phyloP scores from a whole-genome alignment of 2,113 vertebrate species.

The Halcyon senegalensis region DNA sequence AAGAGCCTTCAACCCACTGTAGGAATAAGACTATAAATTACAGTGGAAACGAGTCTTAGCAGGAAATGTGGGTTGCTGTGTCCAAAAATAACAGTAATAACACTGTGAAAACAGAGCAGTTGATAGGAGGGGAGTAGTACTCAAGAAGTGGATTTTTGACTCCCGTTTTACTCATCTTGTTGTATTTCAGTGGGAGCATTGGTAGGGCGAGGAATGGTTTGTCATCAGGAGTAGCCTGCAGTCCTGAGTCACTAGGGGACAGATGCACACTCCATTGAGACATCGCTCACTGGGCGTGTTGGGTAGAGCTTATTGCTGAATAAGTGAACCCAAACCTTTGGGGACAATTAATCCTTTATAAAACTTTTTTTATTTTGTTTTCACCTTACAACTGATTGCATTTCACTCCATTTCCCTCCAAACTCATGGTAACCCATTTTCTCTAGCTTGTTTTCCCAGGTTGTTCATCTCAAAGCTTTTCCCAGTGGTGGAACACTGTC shows the following conservation, averaged over 20 bases:
- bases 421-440: background rate
- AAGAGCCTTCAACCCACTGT: background rate
- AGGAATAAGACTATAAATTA: conserved; percentile 5
- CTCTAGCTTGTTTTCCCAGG: background rate
- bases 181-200: background rate
- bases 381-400: background rate
- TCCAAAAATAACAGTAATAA: conserved; percentile 34
- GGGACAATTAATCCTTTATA: background rate
- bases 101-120: background rate
- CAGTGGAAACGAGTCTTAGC: background rate
- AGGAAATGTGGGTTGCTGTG: background rate
- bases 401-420: background rate
- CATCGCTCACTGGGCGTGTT: background rate
- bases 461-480: background rate
- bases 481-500: background rate
- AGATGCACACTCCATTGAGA: background rate
- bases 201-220: background rate
- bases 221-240: background rate
- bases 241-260: background rate
- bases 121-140: background rate
- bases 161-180: background rate
- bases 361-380: background rate
- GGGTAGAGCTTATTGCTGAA: background rate
- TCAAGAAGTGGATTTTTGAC: background rate
- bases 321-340: background rate